A percentile compares a stretch with the other conserved stretches of the same genome.
Evolutionary conservation across 2,888 invertebrate species (phyloP).

Genomic region (Mylabris sibirica): DNA sequence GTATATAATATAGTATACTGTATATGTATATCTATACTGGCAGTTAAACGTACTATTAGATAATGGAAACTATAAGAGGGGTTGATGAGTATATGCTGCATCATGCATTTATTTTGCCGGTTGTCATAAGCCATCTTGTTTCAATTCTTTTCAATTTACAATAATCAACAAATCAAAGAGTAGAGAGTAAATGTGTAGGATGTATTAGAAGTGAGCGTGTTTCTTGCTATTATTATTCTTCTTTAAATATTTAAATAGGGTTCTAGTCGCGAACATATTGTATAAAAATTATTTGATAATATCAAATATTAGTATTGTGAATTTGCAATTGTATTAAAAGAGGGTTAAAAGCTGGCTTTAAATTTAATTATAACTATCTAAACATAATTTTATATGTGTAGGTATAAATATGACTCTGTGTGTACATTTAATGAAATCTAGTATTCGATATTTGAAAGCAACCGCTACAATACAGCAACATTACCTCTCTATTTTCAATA

Average conservation of each 20-base stretch:
- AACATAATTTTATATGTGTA: conserved; percentile 26
- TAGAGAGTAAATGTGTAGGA: too few relatives aligned
- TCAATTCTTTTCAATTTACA: conserved; percentile 3
- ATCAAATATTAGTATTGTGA: conserved; percentile 21
- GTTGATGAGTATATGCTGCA: conserved; percentile 46
- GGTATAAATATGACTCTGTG: background rate
- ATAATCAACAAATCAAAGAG: conserved; percentile 7
- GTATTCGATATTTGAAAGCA: conserved; percentile 38
- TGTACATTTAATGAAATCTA: conserved; percentile 28
- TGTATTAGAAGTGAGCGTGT: too few relatives aligned
- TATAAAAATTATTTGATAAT: background rate
- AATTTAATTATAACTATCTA: conserved; percentile 43
- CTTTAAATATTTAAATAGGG: conserved; percentile 12
- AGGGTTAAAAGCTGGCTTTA: conserved; percentile 38
- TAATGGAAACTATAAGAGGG: conserved; percentile 47
- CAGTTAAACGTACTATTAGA: conserved; percentile 49
- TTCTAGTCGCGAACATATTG: too few relatives aligned
- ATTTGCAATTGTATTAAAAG: conserved; percentile 12
- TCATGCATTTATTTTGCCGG: conserved; percentile 39
- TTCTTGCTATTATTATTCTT: conserved; percentile 13
- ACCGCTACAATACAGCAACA: conserved; percentile 47
- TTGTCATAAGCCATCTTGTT: conserved; percentile 7
- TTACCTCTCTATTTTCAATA: conserved; percentile 49
- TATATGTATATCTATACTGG: conserved; percentile 31
- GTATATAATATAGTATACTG: conserved; percentile 35